A percentile compares a stretch with the other conserved stretches of the same genome.
These are phyloP conservation scores for Dolichopus griseipennis DNA, from an alignment of 2,888 invertebrate genomes.

Conservation along the genomic window DNA sequence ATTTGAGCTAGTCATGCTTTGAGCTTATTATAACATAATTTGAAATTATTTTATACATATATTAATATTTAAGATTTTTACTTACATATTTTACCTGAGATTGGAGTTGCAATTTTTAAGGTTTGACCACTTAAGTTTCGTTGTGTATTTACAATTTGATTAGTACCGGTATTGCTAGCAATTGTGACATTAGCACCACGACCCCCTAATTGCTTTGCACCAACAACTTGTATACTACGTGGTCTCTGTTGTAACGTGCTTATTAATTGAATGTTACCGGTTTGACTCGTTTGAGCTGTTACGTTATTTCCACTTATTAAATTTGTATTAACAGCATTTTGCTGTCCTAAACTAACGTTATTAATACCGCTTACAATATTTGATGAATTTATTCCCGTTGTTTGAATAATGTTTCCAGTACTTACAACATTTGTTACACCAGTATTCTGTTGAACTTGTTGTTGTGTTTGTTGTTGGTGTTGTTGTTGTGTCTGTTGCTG, in stretches of 20 bases:
- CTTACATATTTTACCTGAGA: constrained; percentile 30
- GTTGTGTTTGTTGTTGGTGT: constrained; percentile 22
- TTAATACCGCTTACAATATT: not conserved
- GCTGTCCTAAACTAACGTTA: not conserved
- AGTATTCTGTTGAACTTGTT: constrained; percentile 23
- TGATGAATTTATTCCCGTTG: not conserved
- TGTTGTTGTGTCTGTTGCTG: constrained; percentile 22
- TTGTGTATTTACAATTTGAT: constrained; percentile 25
- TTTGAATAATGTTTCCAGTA: constrained; percentile 16
- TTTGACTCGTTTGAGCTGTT: constrained; percentile 12
- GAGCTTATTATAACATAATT: too few relatives aligned
- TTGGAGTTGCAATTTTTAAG: constrained; percentile 38
- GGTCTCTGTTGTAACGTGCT: constrained; percentile 38
- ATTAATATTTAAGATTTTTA: not conserved
- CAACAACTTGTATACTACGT: constrained; percentile 40
- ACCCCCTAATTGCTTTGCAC: constrained; percentile 36
- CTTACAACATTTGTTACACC: constrained; percentile 17
- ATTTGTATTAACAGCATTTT: constrained; percentile 1
- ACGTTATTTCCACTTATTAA: constrained; percentile 14
- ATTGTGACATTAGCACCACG: constrained; percentile 25
- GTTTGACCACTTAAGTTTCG: constrained; percentile 39
- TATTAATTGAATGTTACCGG: constrained; percentile 31
- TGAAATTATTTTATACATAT: constrained; percentile 10
- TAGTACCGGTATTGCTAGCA: constrained; percentile 11
- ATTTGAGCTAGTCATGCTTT: too few relatives aligned